phyloP scores from a whole-genome alignment of 2,888 invertebrate genomes.

The Pseudolycoriella hygida region DNA sequence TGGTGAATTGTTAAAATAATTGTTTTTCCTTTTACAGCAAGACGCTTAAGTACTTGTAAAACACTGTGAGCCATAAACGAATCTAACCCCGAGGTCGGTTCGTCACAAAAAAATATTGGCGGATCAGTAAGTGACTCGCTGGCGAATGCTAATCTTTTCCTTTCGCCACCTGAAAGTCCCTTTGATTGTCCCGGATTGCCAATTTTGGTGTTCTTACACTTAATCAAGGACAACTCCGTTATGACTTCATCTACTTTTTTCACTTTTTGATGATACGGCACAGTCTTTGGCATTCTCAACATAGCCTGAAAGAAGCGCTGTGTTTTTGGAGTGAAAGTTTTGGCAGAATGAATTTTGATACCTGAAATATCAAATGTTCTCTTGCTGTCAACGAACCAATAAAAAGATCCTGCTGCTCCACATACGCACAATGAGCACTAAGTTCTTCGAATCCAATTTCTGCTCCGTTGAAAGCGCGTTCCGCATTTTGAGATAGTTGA shows the following conservation, averaged over 20 bases:
- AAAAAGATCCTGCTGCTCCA: conserved; percentile 88
- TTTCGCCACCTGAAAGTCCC: conserved; percentile 92
- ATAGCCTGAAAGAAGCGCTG: conserved; percentile 41
- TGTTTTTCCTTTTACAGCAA: conserved; percentile 70
- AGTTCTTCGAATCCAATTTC: conserved; percentile 51
- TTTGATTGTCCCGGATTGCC: conserved; percentile 75
- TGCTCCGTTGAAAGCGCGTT: conserved; percentile 53
- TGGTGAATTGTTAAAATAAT: conserved; percentile 90
- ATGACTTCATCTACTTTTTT: conserved; percentile 73
- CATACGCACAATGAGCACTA: conserved; percentile 70
- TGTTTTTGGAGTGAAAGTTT: no score
- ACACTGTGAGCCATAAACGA: conserved; percentile 95
- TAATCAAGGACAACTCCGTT: conserved; percentile 67
- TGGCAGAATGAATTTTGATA: no score
- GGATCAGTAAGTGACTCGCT: conserved; percentile 95
- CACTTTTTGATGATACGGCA: conserved; percentile 56
- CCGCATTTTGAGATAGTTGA: conserved; percentile 36
- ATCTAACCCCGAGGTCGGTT: conserved; percentile 92
- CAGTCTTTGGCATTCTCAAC: conserved; percentile 65
- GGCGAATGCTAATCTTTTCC: conserved; percentile 87
- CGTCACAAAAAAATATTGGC: conserved; percentile 88
- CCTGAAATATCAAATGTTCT: conserved; percentile 80
- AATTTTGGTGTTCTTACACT: conserved; percentile 81
- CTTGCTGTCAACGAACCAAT: conserved; percentile 76
- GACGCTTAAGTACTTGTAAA: conserved; percentile 57